Base-by-base conservation (phyloP, 2,797 vertebrate genomes). In the Myripristis jacobus region DNA sequence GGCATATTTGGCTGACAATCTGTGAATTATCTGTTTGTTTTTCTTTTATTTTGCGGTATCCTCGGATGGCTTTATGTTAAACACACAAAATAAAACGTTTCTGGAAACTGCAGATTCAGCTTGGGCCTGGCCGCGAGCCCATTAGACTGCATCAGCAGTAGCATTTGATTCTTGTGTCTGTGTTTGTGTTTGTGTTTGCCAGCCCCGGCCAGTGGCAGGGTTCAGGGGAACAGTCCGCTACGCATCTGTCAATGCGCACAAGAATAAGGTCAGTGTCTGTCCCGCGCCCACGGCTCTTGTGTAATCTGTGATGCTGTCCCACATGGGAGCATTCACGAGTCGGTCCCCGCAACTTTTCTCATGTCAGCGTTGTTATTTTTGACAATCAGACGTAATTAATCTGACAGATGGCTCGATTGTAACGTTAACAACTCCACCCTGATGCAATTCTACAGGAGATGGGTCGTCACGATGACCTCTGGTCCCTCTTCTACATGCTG, bases 401-500 rank as follows among this genome's bases (percentile, higher is more conserved):
- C 18, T 55, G 29, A 1, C 29, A 7, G 3, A 7, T 12, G 25
- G 27, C n/a, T 9, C 10, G n/a, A 31, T 19, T 6, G 36, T 19
- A n/a, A 47, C 9, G 16, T 46, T 46, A 38, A 36, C 29, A 43
- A 86, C 18, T 8, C 18, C 12, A 13, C 15, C 16, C 11, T 50
- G 41, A 7, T 73, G 29, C 74, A 0, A 50, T 60, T 66, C 55
- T 75, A 66, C 93, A 99, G 98, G 98, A 99, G 91, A 99, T 99
- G 97, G 98, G 97, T 70, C 95, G 98, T 36, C 98, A 99, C 59
- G 98, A 99, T 72, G 98, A 99, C 87, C 95, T 99, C 67, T 99
- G 98, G 98, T 99, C 98, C 77, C 94, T 99, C 47, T 99, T 98
- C 92, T 99, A 99, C 92, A 99, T 99, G 98, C 91, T 99, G 90